phyloP scores from a whole-genome alignment of 1,140 invertebrate genomes.

The Cotesia glomerata region DNA sequence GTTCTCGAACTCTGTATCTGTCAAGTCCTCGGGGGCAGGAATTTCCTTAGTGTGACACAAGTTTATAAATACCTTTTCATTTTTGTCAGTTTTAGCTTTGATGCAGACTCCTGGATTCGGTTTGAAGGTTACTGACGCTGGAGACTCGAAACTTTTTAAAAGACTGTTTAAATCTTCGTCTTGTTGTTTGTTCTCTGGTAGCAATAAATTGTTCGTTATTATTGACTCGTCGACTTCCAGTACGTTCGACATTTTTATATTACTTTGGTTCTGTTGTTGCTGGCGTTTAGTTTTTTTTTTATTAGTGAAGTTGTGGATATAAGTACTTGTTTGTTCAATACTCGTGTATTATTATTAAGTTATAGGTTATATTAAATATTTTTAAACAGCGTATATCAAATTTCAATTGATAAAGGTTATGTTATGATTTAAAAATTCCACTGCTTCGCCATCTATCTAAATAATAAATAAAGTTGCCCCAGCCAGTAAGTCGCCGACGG shows the following conservation, averaged over 20 bases:
- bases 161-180: slow-evolving; percentile 33
- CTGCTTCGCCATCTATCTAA: too few species aligned
- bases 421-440: too few species aligned
- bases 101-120: slow-evolving; percentile 75
- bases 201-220: slow-evolving; percentile 41
- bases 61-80: slow-evolving; percentile 81
- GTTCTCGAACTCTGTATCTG: slow-evolving; percentile 75
- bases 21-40: slow-evolving; percentile 80
- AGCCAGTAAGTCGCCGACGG: too few species aligned
- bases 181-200: slow-evolving; percentile 42
- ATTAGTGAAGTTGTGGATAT: too few species aligned
- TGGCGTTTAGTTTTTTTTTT: too few species aligned
- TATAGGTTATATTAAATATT: too few species aligned
- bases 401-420: too few species aligned
- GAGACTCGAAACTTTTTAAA: slow-evolving; percentile 33
- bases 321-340: too few species aligned
- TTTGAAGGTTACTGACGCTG: slow-evolving; percentile 39
- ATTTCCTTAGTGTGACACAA: slow-evolving; percentile 79
- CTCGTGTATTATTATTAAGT: too few species aligned
- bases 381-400: too few species aligned
- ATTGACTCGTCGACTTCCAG: slow-evolving; percentile 47
- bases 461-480: too few species aligned
- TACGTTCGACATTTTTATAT: slow-evolving; percentile 32
- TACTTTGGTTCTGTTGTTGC: not conserved
- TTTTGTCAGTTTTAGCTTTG: slow-evolving; percentile 74